Evolutionary conservation across 1,140 invertebrate genomes (phyloP).

Genomic region (Geopemphigus sp.): DNA sequence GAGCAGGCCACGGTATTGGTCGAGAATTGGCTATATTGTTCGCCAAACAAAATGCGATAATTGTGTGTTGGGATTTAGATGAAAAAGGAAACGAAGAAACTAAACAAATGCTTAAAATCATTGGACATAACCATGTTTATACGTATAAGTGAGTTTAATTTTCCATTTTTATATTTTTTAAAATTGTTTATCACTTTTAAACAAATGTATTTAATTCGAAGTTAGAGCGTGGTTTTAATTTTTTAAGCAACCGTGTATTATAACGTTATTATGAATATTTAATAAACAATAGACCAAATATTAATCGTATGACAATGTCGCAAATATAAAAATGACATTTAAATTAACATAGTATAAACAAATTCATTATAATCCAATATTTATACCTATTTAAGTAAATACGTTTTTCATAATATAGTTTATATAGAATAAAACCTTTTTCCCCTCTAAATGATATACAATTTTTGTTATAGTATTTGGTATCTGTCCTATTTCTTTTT

Average conservation of each 20-base stretch:
- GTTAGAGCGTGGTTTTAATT: neutral
- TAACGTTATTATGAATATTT: neutral
- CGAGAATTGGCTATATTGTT: constrained; percentile 77
- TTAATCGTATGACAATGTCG: too few relatives aligned
- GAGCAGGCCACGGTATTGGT: constrained; percentile 88
- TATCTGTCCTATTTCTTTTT: too few relatives aligned
- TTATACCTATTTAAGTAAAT: too few relatives aligned
- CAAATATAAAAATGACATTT: too few relatives aligned
- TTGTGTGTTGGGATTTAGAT: constrained; percentile 89
- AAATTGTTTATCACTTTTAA: neutral
- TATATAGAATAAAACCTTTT: too few relatives aligned
- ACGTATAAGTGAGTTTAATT: constrained; percentile 61
- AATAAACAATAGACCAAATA: too few relatives aligned
- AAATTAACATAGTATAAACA: too few relatives aligned
- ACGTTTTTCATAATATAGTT: too few relatives aligned
- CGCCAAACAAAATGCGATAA: constrained; percentile 69
- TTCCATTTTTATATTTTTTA: neutral
- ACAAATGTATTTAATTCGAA: neutral
- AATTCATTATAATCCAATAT: too few relatives aligned
- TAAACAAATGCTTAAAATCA: constrained; percentile 60
- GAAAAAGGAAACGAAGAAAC: constrained; percentile 67
- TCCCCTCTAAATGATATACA: too few relatives aligned
- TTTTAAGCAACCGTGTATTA: neutral
- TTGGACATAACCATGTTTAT: constrained; percentile 57
- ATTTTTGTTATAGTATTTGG: too few relatives aligned